These are phyloP conservation scores for Galbula dea DNA, from an alignment of 2,113 vertebrate genomes.

Conservation along the genomic window DNA sequence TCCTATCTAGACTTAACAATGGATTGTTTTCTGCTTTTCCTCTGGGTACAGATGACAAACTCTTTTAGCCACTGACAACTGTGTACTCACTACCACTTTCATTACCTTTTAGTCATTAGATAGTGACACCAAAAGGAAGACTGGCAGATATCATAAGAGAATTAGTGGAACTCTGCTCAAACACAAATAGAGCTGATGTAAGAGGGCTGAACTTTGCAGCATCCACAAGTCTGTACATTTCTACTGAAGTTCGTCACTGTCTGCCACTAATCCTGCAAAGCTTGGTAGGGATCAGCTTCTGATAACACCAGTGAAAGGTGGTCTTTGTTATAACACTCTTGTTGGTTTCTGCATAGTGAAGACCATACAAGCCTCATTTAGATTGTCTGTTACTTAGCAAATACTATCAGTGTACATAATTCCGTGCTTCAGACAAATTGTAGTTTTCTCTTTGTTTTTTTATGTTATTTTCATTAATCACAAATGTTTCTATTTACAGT, in stretches of 20 bases:
- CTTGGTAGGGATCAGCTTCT: constrained; percentile 38
- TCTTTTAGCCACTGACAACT: neutral
- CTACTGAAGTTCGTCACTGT: constrained; percentile 37
- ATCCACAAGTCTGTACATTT: constrained; percentile 24
- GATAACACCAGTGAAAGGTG: constrained; percentile 15
- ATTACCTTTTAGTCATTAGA: neutral
- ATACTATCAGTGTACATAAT: neutral
- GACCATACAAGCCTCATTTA: neutral
- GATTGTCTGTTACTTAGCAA: constrained; percentile 13
- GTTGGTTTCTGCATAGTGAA: neutral
- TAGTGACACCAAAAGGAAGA: neutral
- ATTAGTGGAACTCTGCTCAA: neutral
- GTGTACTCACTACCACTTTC: neutral
- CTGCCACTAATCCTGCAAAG: constrained; percentile 47
- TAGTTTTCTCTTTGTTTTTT: neutral
- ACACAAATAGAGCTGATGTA: neutral
- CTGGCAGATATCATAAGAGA: neutral
- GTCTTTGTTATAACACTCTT: constrained; percentile 14
- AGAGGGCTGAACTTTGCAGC: neutral
- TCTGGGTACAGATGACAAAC: neutral
- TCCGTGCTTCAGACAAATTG: neutral
- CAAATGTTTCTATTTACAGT: neutral
- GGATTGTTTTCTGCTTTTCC: neutral
- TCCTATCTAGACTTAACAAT: neutral
- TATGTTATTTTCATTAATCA: neutral